Percentiles rank a stretch among this genome's conserved stretches.
These are phyloP conservation scores for Prunella fulvescens DNA, from an alignment of 2,113 vertebrate species.

Conservation along the genomic window DNA sequence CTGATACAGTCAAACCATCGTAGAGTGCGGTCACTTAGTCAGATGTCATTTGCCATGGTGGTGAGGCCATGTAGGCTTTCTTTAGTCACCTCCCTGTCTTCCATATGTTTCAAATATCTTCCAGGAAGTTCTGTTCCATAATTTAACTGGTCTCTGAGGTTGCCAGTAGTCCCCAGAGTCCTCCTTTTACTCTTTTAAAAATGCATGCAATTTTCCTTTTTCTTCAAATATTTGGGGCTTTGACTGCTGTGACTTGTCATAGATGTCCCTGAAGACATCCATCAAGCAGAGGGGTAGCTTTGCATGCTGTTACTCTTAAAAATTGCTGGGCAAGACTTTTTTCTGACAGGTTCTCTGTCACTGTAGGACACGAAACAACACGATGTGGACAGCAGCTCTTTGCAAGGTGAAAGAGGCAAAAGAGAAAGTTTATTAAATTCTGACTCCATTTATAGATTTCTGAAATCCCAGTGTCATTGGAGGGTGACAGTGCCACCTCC, in stretches of 20 bases:
- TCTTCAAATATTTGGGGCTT: neutral
- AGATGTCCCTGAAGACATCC: neutral
- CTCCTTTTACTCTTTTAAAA: neutral
- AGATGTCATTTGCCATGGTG: neutral
- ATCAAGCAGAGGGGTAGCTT: neutral
- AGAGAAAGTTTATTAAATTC: too few relatives aligned
- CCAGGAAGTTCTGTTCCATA: neutral
- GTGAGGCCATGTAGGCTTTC: neutral
- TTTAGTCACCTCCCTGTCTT: neutral
- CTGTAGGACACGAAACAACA: too few relatives aligned
- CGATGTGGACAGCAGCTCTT: too few relatives aligned
- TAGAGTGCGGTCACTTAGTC: neutral
- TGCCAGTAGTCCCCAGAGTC: neutral
- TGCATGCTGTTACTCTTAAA: neutral
- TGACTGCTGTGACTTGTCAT: neutral
- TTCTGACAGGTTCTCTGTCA: neutral
- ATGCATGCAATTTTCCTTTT: neutral
- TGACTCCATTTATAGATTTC: too few relatives aligned
- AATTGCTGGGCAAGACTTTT: neutral
- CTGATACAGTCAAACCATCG: neutral
- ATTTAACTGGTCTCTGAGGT: accelerated
- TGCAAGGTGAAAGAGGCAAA: too few relatives aligned
- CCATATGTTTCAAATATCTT: neutral
- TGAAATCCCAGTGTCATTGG: too few relatives aligned
- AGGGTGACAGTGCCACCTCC: too few relatives aligned